Conservation (phyloP, 1,140 invertebrate genomes). For the Dendroctonus ponderosae region DNA sequence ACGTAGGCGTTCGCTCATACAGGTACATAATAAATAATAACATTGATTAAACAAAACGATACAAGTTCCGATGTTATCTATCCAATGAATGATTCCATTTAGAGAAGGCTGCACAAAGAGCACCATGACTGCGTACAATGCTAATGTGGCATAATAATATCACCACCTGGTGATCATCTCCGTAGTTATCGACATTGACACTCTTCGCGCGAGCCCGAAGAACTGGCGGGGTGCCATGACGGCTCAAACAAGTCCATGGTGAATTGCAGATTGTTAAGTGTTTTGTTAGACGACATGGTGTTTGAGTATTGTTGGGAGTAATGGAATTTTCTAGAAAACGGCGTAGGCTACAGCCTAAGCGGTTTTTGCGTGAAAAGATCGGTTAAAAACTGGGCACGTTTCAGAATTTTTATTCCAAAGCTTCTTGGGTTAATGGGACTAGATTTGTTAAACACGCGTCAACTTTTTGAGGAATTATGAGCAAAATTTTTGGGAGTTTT, state of each 20-base stretch:
- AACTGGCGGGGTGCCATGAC: slow-evolving; percentile 21
- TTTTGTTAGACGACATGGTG: slow-evolving; percentile 23
- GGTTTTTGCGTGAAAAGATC: too few relatives aligned
- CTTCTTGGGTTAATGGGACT: too few relatives aligned
- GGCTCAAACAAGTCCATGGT: slow-evolving; percentile 19
- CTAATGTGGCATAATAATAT: slow-evolving; percentile 41
- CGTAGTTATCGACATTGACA: slow-evolving; percentile 39
- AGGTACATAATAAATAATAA: slow-evolving; percentile 27
- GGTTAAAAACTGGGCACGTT: too few relatives aligned
- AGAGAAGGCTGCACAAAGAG: slow-evolving; percentile 19
- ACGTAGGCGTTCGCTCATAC: slow-evolving; percentile 20
- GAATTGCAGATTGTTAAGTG: slow-evolving; percentile 30
- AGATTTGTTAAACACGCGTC: too few relatives aligned
- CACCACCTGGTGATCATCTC: slow-evolving; percentile 40
- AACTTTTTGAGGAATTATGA: too few relatives aligned
- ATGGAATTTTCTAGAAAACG: slow-evolving; percentile 8
- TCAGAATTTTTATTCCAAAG: too few relatives aligned
- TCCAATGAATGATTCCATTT: slow-evolving; percentile 29
- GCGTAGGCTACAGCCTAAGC: neutral
- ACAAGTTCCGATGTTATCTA: slow-evolving; percentile 28
- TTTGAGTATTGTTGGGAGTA: slow-evolving; percentile 12
- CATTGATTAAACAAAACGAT: slow-evolving; percentile 28
- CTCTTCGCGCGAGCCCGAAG: slow-evolving; percentile 22
- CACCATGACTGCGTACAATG: slow-evolving; percentile 36
- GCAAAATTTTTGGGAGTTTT: too few relatives aligned